phyloP scores from a whole-genome alignment of 2,797 vertebrate genomes.

The Artibeus jamaicensis region DNA sequence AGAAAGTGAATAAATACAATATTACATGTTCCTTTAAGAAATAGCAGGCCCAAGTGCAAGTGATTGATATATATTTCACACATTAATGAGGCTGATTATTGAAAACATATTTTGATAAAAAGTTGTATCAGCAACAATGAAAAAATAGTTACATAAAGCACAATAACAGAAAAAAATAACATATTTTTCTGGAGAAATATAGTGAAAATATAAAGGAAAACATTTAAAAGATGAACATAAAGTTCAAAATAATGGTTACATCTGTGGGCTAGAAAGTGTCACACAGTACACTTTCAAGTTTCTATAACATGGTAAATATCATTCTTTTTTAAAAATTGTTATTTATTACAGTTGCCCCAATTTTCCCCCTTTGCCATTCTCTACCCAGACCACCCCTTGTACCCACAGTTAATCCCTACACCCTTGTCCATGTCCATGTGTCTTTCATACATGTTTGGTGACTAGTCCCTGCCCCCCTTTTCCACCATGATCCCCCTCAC shows the following conservation, averaged over 20 bases:
- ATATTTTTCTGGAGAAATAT: neutral
- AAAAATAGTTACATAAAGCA: neutral
- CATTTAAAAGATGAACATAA: neutral
- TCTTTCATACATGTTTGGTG: too few species aligned
- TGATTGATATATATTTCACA: neutral
- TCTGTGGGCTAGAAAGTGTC: neutral
- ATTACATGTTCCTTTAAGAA: neutral
- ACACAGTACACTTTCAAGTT: neutral
- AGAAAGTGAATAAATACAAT: neutral
- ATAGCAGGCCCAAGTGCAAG: neutral
- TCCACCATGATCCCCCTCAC: too few species aligned
- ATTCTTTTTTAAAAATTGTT: too few species aligned
- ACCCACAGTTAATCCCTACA: too few species aligned
- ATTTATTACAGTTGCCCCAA: too few species aligned
- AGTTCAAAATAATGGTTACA: neutral
- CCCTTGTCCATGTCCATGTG: too few species aligned
- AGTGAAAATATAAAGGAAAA: neutral
- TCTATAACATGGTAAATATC: neutral
- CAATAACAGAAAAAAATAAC: neutral
- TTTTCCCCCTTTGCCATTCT: too few species aligned
- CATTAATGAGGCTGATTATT: neutral
- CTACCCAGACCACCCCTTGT: too few species aligned
- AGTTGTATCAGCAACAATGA: neutral
- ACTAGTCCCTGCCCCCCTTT: too few species aligned
- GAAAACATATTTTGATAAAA: neutral